Conservation (phyloP, 92 coral and sea anemone species). For the Pocillopora meandrina region DNA sequence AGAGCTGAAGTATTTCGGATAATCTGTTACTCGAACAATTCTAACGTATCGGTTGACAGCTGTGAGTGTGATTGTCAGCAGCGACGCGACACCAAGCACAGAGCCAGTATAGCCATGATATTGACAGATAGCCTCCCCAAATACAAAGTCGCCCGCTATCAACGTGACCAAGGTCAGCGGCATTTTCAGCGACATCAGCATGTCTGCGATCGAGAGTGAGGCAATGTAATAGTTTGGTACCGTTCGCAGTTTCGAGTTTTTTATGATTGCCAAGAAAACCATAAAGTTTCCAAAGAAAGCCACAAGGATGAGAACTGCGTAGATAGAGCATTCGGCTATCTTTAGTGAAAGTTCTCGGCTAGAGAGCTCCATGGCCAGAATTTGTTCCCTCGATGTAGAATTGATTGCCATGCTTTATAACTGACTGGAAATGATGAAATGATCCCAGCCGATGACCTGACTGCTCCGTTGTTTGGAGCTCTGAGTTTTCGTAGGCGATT, state of each 20-base stretch:
- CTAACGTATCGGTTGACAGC: conserved; percentile 56
- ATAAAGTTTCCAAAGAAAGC: conserved; percentile 51
- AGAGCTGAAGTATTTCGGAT: conserved; percentile 12
- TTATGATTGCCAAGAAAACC: conserved; percentile 53
- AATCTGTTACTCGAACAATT: conserved; percentile 31
- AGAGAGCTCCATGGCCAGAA: conserved; percentile 24
- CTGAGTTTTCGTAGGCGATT: neutral
- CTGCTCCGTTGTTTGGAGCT: neutral
- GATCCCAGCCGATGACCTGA: too few species aligned
- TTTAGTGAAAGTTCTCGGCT: conserved; percentile 30
- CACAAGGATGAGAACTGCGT: conserved; percentile 1
- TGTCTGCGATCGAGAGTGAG: conserved; percentile 56
- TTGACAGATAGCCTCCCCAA: conserved; percentile 58
- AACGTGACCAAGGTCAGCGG: conserved; percentile 41
- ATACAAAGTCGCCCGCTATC: conserved; percentile 42
- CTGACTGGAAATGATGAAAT: too few species aligned
- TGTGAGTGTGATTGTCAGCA: conserved; percentile 43
- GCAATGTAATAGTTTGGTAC: conserved; percentile 56
- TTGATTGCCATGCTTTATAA: neutral
- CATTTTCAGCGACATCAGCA: conserved; percentile 39
- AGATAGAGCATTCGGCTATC: conserved; percentile 16
- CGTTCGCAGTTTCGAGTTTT: conserved; percentile 48
- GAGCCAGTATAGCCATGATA: conserved; percentile 54
- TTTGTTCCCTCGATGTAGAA: conserved; percentile 9
- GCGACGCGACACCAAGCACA: conserved; percentile 34